A percentile compares a stretch with the other conserved stretches of the same genome.
phyloP scores from a whole-genome alignment of 2,113 vertebrate genomes.

The Corythornis madagascariensis region DNA sequence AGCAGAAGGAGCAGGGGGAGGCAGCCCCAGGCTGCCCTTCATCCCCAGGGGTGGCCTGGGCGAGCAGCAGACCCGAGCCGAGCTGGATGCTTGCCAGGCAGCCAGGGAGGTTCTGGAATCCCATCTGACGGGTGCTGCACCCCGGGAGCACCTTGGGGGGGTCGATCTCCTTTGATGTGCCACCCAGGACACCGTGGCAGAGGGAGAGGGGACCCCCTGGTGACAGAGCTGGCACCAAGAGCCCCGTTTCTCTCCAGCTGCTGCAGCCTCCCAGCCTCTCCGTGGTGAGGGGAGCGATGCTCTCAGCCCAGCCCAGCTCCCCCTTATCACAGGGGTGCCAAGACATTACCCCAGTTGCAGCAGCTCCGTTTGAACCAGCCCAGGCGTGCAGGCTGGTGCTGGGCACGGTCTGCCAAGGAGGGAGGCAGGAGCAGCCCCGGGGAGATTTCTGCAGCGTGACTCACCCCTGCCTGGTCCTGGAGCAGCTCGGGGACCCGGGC shows the following conservation, averaged over 20 bases:
- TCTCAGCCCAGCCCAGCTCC: background rate
- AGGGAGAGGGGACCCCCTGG: background rate
- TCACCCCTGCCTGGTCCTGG: fast-evolving
- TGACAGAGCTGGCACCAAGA: fast-evolving
- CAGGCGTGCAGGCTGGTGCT: background rate
- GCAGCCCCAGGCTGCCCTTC: background rate
- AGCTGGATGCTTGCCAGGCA: background rate
- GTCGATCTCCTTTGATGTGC: background rate
- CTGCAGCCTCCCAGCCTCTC: background rate
- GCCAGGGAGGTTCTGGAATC: background rate
- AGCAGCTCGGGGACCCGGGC: background rate
- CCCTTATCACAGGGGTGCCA: background rate
- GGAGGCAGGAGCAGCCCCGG: background rate
- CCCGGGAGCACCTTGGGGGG: background rate
- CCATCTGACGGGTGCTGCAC: background rate
- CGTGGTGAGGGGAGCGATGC: background rate
- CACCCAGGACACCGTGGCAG: background rate
- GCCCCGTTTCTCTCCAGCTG: background rate
- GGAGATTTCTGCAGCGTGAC: conserved; percentile 6
- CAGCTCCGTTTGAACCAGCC: background rate
- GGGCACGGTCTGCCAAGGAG: background rate
- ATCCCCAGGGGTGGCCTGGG: fast-evolving
- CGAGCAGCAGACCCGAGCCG: background rate
- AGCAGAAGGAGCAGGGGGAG: background rate
- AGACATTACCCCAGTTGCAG: background rate